Evolutionary conservation across 2,113 vertebrate genomes (phyloP).

Genomic region (Paramormyrops kingsleyae): DNA sequence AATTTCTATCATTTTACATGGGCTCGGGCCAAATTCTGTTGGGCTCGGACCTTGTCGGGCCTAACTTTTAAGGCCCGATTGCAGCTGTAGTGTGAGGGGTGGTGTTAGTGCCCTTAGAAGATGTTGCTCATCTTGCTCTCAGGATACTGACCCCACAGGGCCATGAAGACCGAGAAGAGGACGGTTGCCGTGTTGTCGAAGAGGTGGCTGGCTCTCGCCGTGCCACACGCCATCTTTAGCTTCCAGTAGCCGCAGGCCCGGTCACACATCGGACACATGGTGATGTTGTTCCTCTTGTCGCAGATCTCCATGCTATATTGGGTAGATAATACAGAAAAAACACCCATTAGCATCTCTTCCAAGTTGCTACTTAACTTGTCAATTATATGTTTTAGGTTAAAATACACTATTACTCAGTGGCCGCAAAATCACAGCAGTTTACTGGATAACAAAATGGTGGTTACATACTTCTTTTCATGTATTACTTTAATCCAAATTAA

Average conservation of each 20-base stretch:
- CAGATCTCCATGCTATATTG: slow-evolving; percentile 89
- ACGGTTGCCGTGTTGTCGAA: slow-evolving; percentile 96
- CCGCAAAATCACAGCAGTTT: neutral
- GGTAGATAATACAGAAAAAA: neutral
- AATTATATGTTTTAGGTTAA: too few species aligned
- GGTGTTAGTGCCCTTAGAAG: neutral
- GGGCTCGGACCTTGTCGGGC: too few species aligned
- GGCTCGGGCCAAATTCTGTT: too few species aligned
- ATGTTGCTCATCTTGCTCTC: neutral
- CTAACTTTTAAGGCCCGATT: too few species aligned
- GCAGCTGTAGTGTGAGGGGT: neutral
- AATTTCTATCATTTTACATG: too few species aligned
- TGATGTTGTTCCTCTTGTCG: slow-evolving; percentile 84
- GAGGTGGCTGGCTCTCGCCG: slow-evolving; percentile 88
- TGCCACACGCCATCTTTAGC: slow-evolving; percentile 82
- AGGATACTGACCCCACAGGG: slow-evolving; percentile 81
- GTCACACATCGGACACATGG: slow-evolving; percentile 96
- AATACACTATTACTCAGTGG: neutral
- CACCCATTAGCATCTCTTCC: neutral
- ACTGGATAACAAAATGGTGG: neutral
- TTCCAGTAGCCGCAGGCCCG: slow-evolving; percentile 91
- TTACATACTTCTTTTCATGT: neutral
- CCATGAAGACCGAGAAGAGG: slow-evolving; percentile 97
- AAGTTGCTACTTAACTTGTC: neutral
- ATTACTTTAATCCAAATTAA: neutral